Evolutionary conservation across 2,888 invertebrate genomes (phyloP).

Genomic region (Scaptomyza reducta): DNA sequence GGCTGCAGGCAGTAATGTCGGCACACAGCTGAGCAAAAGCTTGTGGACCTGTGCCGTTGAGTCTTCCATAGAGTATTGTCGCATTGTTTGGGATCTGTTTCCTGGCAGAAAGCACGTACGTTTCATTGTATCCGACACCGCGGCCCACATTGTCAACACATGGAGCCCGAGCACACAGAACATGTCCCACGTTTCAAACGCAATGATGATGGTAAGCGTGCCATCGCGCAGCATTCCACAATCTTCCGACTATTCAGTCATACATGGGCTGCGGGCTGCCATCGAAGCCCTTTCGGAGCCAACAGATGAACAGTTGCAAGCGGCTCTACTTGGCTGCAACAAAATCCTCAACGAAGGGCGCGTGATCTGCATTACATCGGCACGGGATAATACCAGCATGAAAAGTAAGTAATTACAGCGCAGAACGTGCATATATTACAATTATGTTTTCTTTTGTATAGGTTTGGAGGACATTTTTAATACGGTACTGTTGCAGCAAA

Average conservation of each 20-base stretch:
- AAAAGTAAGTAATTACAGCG: conserved; percentile 85
- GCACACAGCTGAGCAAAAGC: conserved; percentile 92
- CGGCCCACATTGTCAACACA: conserved; percentile 92
- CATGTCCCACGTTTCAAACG: conserved; percentile 93
- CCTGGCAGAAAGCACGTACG: conserved; percentile 94
- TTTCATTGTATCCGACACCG: conserved; percentile 94
- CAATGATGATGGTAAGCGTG: conserved; percentile 92
- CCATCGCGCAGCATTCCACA: conserved; percentile 87
- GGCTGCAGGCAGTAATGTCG: conserved; percentile 19
- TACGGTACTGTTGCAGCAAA: conserved; percentile 92
- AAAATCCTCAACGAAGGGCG: conserved; percentile 86
- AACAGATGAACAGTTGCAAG: conserved; percentile 89
- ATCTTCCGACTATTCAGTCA: conserved; percentile 88
- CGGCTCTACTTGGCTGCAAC: conserved; percentile 77
- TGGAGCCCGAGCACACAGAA: conserved; percentile 94
- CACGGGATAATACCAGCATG: conserved; percentile 94
- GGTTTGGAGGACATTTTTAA: conserved; percentile 92
- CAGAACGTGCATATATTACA: background rate
- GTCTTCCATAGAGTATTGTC: conserved; percentile 96
- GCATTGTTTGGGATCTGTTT: conserved; percentile 99
- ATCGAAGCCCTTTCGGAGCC: conserved; percentile 93
- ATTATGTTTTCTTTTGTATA: background rate
- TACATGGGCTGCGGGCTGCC: conserved; percentile 93
- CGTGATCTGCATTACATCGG: conserved; percentile 95
- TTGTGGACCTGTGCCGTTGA: conserved; percentile 98